Percentiles rank a stretch among this genome's conserved stretches.
Conservation (phyloP, 2,888 invertebrate genomes). For the Syrista parreyssii region DNA sequence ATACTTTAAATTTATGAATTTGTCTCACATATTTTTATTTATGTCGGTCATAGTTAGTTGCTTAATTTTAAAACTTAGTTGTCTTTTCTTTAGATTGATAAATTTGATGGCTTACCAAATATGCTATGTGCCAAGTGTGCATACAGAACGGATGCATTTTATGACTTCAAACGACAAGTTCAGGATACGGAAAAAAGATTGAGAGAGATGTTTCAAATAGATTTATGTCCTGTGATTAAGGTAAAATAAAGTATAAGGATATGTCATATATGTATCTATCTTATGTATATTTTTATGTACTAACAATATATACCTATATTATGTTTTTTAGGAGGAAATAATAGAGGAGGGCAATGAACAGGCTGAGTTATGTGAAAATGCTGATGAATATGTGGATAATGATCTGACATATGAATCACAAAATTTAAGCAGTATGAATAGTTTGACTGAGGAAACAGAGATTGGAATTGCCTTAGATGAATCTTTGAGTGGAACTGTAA, state of each 20-base stretch:
- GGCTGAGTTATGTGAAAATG: not conserved
- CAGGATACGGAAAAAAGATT: conserved; percentile 55
- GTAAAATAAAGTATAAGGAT: conserved; percentile 16
- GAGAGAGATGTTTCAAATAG: conserved; percentile 48
- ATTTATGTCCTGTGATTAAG: conserved; percentile 22
- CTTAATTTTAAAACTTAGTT: not conserved
- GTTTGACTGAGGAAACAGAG: not conserved
- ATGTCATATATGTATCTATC: not conserved
- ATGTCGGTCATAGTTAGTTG: not conserved
- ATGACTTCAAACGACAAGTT: conserved; percentile 56
- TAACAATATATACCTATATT: not conserved
- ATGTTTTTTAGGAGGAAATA: conserved; percentile 10
- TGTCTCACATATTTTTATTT: not conserved
- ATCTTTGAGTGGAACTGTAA: not conserved
- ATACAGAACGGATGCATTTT: conserved; percentile 53
- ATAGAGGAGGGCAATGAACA: conserved; percentile 5
- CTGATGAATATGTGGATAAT: not conserved
- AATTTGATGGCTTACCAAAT: conserved; percentile 55
- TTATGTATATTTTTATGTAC: not conserved
- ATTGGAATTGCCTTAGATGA: not conserved
- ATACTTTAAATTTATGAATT: not conserved
- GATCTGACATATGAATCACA: not conserved
- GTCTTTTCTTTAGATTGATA: conserved; percentile 44
- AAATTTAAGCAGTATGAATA: not conserved
- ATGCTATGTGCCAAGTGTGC: conserved; percentile 60